These are phyloP conservation scores for Procambarus virginalis DNA, from an alignment of 1,140 invertebrate genomes.

Conservation along the genomic window DNA sequence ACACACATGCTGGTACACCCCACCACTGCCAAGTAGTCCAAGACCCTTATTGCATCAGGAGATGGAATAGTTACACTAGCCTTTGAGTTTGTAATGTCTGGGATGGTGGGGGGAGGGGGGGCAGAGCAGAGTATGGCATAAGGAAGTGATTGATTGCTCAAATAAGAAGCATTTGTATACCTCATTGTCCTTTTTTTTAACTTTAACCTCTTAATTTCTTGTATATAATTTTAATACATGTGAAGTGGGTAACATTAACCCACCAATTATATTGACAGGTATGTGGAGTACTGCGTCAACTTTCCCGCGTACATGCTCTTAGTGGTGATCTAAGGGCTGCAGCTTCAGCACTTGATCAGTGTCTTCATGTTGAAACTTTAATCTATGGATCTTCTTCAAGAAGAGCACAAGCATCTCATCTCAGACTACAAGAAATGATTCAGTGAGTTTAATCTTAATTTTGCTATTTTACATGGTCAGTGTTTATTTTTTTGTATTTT, in stretches of 20 bases:
- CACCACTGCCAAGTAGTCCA: too few species aligned
- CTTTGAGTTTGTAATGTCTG: too few species aligned
- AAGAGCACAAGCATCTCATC: slow-evolving; percentile 47
- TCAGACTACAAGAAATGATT: slow-evolving; percentile 45
- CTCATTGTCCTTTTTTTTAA: neutral
- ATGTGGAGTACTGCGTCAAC: slow-evolving; percentile 50
- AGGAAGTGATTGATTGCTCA: too few species aligned
- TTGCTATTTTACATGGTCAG: neutral
- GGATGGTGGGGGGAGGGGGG: too few species aligned
- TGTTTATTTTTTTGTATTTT: neutral
- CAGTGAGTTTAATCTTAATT: slow-evolving; percentile 1
- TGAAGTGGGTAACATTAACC: neutral
- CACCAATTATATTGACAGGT: slow-evolving; percentile 11
- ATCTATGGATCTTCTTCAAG: slow-evolving; percentile 51
- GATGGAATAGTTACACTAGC: too few species aligned
- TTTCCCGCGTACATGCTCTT: slow-evolving; percentile 43
- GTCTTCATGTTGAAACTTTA: slow-evolving; percentile 40
- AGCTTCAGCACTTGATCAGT: slow-evolving; percentile 49
- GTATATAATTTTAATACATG: neutral
- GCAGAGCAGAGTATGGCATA: too few species aligned
- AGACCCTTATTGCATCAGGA: too few species aligned
- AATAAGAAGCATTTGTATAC: neutral
- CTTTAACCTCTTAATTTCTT: neutral
- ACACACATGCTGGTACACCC: too few species aligned
- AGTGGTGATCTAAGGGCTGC: slow-evolving; percentile 26